phyloP scores from a whole-genome alignment of 2,797 vertebrate genomes.

The Morelia viridis region DNA sequence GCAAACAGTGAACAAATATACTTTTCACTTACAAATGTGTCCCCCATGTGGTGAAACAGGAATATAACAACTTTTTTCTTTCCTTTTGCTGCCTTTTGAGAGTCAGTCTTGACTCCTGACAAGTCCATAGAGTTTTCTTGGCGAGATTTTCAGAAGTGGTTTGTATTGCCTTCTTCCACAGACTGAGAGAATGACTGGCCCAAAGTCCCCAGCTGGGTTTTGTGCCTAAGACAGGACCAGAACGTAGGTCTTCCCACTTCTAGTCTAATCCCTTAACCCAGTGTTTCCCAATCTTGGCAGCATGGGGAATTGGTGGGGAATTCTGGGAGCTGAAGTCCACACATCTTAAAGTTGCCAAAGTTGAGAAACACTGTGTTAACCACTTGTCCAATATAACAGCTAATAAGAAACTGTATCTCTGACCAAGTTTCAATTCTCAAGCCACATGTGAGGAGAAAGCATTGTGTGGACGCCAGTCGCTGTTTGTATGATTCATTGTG shows the following conservation, averaged over 20 bases:
- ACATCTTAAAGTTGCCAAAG: no score
- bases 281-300: no score
- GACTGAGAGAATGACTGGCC: background rate
- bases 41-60: background rate
- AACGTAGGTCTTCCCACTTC: background rate
- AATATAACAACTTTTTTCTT: background rate
- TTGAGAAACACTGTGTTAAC: background rate
- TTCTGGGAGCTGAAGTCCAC: no score
- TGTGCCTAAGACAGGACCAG: background rate
- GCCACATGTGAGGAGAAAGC: background rate
- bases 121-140: background rate
- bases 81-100: background rate
- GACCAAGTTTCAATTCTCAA: background rate
- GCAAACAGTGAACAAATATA: background rate
- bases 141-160: background rate
- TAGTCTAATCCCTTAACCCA: background rate
- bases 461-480: background rate
- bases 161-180: background rate
- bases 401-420: background rate
- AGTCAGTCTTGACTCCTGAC: background rate
- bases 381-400: background rate
- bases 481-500: background rate
- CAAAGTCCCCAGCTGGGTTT: background rate
- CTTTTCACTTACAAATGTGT: background rate
- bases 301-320: no score